Evolutionary conservation across 2,888 invertebrate genomes (phyloP), one percentile per base, ranked within the genome.

Genomic region (Tillus elongatus): DNA sequence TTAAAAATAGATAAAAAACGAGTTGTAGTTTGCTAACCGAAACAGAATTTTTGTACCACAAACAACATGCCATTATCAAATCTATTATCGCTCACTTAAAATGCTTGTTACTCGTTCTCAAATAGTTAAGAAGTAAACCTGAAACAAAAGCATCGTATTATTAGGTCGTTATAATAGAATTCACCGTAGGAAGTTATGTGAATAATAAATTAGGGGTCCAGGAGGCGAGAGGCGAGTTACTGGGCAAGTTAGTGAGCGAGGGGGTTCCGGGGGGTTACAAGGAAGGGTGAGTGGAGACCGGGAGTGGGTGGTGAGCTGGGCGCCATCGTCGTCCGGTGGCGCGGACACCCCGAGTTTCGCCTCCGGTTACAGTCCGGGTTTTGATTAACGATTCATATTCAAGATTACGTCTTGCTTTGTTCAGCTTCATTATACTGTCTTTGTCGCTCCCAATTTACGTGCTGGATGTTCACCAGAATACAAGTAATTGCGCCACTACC

Each of bases 191-290:
- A 60, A 59, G 56, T 60, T 57, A n/a, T 6, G 58, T 56, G 60
- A 61, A 61, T 61, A 61, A 61, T 61, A 60, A 61, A 61, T 61
- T 57, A 58, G 54, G 55, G 49, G 53, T 50, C 50, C 45, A 46
- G 39, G 38, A 41, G 42, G 41, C 40, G 41, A 27, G 28, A 34
- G 30, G 34, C 9, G 36, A 27, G 42, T 19, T 19, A 19, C n/a
- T 19, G 24, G 24, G 6, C 6, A n/a, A 19, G 24, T 19, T 19
- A n/a, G 24, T 19, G 24, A n/a, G 6, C 24, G 6, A 19, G 24
- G 24, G 24, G 24, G n/a, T 19, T 6, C 24, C 24, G n/a, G 24
- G 24, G 24, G 24, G 24, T 19, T 6, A 8, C 6, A 6, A 19
- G 24, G 24, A n/a, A n/a, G 24, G 6, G 24, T 19, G n/a, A 19